Evolutionary conservation across 1,140 invertebrate genomes (phyloP).

Genomic region (Phthorimaea operculella): DNA sequence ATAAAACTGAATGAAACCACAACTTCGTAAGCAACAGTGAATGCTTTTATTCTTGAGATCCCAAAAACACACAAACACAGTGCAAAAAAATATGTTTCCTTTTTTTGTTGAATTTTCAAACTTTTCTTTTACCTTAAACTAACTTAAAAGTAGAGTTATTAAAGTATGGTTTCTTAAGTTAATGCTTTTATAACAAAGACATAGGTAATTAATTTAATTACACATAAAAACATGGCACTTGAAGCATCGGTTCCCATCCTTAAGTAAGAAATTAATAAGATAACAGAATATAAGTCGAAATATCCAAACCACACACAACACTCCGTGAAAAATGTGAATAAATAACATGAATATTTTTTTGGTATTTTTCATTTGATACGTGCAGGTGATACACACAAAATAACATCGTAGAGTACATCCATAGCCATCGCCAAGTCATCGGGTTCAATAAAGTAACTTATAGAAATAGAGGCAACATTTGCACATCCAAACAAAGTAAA

Average conservation of each 20-base stretch:
- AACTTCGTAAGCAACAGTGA: conserved; percentile 27
- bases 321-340: conserved; percentile 31
- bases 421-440: conserved; percentile 34
- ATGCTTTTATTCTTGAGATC: conserved; percentile 65
- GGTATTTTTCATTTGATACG: conserved; percentile 34
- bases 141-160: background rate
- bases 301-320: conserved; percentile 20
- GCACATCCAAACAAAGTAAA: conserved; percentile 1
- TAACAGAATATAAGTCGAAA: conserved; percentile 10
- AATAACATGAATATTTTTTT: conserved; percentile 31
- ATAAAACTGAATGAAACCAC: too few species aligned
- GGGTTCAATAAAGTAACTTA: background rate
- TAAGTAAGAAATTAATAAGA: conserved; percentile 21
- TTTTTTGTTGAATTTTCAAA: conserved; percentile 27
- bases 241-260: conserved; percentile 44
- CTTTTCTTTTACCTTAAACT: background rate
- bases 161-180: conserved; percentile 15
- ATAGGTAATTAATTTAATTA: conserved; percentile 16
- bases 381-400: conserved; percentile 30
- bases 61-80: conserved; percentile 64
- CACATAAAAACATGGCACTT: conserved; percentile 44
- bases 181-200: conserved; percentile 22
- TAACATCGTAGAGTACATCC: conserved; percentile 20
- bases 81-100: conserved; percentile 38
- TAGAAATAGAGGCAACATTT: conserved; percentile 1